Conservation (phyloP, 2,888 invertebrate species). For the Dryobota labecula region DNA sequence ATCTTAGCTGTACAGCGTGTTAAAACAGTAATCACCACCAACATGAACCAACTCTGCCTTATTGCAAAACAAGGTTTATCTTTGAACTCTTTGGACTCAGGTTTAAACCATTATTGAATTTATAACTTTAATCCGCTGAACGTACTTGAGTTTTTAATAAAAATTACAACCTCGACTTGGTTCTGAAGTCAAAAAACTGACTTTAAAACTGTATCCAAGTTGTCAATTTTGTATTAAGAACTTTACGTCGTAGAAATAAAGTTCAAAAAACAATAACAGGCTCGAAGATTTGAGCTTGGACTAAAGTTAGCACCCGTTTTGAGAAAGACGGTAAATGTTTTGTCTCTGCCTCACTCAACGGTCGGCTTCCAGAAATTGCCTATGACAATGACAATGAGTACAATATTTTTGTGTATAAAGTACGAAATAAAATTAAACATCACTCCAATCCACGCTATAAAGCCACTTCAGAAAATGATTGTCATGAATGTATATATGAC, state of each 20-base stretch:
- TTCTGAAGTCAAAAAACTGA: not conserved
- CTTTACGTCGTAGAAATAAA: not conserved
- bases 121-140: not conserved
- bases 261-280: not conserved
- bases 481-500: not conserved
- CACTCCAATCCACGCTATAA: not conserved
- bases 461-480: not conserved
- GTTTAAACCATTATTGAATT: not conserved
- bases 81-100: not conserved
- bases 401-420: not conserved
- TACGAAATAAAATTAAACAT: not conserved
- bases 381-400: not conserved
- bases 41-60: not conserved
- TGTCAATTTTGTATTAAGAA: not conserved
- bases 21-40: not conserved
- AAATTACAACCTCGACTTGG: not conserved
- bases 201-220: not conserved
- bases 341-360: not conserved
- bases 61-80: not conserved
- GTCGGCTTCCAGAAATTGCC: not conserved
- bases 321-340: not conserved
- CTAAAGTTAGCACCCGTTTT: not conserved
- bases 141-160: not conserved
- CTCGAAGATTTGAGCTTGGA: not conserved
- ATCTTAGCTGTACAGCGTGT: not conserved